Evolutionary conservation across 2,888 invertebrate genomes (phyloP), one percentile per base, ranked within the genome.

Genomic region (Acanthosepion lycidas): DNA sequence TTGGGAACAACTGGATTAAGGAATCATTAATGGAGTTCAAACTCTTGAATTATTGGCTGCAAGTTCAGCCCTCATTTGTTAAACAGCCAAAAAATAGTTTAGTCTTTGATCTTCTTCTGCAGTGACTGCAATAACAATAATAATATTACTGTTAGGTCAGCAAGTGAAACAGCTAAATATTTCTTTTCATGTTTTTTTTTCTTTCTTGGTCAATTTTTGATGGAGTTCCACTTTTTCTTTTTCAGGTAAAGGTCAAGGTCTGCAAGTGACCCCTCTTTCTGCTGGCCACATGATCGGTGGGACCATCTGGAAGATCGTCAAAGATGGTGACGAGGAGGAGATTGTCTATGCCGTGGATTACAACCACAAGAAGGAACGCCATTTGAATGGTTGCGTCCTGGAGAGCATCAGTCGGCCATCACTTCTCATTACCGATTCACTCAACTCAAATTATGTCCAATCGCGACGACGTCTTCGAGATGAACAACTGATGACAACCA

Each of bases 261-360:
- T 99, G 53, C 99, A 99, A 26, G 98, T 98, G 91, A 99, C 99
- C 0, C 99, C 99, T 0, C 97, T 99, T 48, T 99, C 99, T 18
- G 99, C 99, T 3, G 98, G 99, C 1, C 99, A 99, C 97, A 99
- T 99, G 98, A 98, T 99, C 94, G 99, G 99, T 4, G 99, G 99
- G 33, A 99, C 99, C 0, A 99, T 99, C 94, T 99, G 99, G 99
- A 99, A 99, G 97, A 99, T 99, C 49, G 98, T 99, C 59, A 99
- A 99, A 97, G 99, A 99, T 59, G 99, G 99, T 0, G 99, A 99
- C 97, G 99, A 99, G 97, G 99, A 99, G 97, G 99, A 99, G 97
- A 99, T 99, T 95, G 98, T 99, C 2, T 99, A 99, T 97, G 99
- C 99, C 0, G 98, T 99, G 0, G 99, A 99, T 97, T 99, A 99